Base-by-base conservation (phyloP, 2,888 invertebrate genomes). In the Rambutsinella grinnellia region DNA sequence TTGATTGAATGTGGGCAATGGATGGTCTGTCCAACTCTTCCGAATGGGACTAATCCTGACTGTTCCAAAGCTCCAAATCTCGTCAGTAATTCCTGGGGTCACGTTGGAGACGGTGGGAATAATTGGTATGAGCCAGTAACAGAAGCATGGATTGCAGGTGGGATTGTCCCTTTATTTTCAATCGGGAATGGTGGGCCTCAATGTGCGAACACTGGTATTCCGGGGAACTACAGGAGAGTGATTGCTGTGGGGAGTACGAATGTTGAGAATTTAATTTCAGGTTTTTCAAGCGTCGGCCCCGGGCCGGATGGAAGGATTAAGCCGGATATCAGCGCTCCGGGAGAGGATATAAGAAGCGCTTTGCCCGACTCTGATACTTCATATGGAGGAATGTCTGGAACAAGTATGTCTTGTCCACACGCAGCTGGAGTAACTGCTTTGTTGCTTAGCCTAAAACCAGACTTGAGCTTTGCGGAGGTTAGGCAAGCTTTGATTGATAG, bases 401-500 rank as follows among this genome's bases (percentile, higher is more conserved):
- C 63, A 21, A 21, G 21, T 24, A 61, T 61, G 61, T 21, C 56
- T 54, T 60, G 65, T 17, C 75, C 79, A n/a, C 71, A 71, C 24
- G 79, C 51, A 0, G 76, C 76, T 13, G 79, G 79, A 26, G 56
- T 19, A 2, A 68, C 63, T n/a, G 79, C 79, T 49, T 53, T 79
- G 8, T 19, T 72, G 23, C 46, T 65, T 13, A 17, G 36, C 15
- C 57, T 47, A 5, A 53, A 47, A 10, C 49, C 58, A 5, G 47
- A 71, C 26, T n/a, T 61, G 3, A 24, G 47, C 13, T 61, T 61
- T 19, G 47, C 26, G 2, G 27, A 56, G 2, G n/a, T n/a, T n/a
- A n/a, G n/a, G n/a, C n/a, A n/a, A n/a, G n/a, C n/a, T n/a, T n/a
- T n/a, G n/a, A n/a, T n/a, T n/a, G n/a, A n/a, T n/a, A n/a, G n/a